phyloP scores from a whole-genome alignment of 2,797 vertebrate genomes.

The Melanogrammus aeglefinus region DNA sequence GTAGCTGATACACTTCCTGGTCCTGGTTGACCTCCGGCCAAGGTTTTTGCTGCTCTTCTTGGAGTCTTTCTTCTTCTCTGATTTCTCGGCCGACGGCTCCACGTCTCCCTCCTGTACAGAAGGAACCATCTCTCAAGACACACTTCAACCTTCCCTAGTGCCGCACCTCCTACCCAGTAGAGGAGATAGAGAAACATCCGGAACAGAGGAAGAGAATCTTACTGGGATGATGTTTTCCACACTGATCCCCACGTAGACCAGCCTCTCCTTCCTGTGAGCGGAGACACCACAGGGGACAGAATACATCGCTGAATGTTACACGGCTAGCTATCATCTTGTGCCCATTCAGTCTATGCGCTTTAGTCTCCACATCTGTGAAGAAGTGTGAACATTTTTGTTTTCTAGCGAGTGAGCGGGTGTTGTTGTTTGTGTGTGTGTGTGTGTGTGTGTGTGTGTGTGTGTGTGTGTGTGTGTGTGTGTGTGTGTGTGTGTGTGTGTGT shows the following conservation, averaged over 20 bases:
- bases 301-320: background rate
- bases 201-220: slow-evolving; percentile 31
- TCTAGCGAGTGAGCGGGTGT: background rate
- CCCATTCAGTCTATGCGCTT: too few relatives aligned
- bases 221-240: slow-evolving; percentile 97
- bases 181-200: background rate
- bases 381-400: background rate
- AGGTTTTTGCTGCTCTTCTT: slow-evolving; percentile 86
- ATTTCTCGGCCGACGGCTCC: slow-evolving; percentile 57
- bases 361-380: background rate
- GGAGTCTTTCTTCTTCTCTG: slow-evolving; percentile 88
- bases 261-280: slow-evolving; percentile 81
- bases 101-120: slow-evolving; percentile 80
- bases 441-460: background rate
- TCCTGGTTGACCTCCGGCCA: slow-evolving; percentile 90
- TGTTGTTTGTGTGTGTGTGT: slow-evolving; percentile 3
- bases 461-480: slow-evolving; percentile 19
- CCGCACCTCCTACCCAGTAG: background rate
- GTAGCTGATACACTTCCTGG: slow-evolving; percentile 95
- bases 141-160: background rate
- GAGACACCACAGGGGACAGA: slow-evolving; percentile 11
- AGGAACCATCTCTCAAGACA: background rate
- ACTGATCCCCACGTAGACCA: slow-evolving; percentile 97
- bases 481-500: slow-evolving; percentile 9
- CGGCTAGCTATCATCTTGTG: background rate